phyloP scores from a whole-genome alignment of 2,113 vertebrate species.

The Cephalopterus ornatus region DNA sequence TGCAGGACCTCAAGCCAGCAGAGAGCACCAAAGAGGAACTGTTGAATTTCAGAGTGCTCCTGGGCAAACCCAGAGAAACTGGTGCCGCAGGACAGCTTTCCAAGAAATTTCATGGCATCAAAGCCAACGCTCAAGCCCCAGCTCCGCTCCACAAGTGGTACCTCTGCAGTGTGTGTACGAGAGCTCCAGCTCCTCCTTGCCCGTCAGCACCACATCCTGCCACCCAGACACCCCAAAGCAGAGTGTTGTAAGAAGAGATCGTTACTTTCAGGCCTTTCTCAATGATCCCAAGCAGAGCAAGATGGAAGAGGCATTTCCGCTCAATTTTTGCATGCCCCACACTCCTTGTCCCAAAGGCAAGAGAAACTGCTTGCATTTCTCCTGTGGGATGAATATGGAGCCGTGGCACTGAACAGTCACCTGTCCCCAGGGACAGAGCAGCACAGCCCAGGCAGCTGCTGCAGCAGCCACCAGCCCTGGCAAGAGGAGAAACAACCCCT shows the following conservation, averaged over 20 bases:
- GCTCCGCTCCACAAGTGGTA: not conserved
- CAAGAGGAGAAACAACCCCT: not conserved
- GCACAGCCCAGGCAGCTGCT: not conserved
- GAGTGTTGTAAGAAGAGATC: fast-evolving
- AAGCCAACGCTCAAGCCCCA: not conserved
- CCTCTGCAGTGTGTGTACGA: not conserved
- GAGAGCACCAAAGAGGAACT: not conserved
- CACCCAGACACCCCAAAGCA: not conserved
- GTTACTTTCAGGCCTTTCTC: not conserved
- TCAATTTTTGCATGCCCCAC: not conserved
- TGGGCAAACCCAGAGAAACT: not conserved
- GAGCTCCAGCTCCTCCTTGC: not conserved
- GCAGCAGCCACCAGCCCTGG: not conserved
- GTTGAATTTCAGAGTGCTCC: not conserved
- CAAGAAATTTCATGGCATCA: not conserved
- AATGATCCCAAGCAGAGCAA: not conserved
- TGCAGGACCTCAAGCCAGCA: not conserved
- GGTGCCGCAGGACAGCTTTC: not conserved
- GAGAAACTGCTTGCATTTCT: not conserved
- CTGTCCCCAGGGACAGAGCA: not conserved
- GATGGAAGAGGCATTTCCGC: not conserved
- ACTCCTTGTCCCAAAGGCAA: not conserved
- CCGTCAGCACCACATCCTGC: not conserved
- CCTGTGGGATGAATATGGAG: not conserved
- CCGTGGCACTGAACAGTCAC: not conserved